Evolutionary conservation across 2,797 vertebrate species (phyloP).

Genomic region (Poeciliopsis presidionis): DNA sequence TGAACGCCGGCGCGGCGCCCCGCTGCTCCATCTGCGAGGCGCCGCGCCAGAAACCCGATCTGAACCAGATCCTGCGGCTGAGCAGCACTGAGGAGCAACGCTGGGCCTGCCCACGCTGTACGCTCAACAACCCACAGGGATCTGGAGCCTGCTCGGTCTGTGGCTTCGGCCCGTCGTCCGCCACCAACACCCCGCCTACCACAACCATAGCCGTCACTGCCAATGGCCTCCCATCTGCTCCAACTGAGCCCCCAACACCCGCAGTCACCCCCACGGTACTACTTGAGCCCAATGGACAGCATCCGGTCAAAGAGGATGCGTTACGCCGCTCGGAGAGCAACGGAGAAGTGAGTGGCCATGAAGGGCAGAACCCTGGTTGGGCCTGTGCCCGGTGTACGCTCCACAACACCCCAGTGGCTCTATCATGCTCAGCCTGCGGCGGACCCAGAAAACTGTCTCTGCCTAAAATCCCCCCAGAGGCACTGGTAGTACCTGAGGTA

Average conservation of each 20-base stretch:
- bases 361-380: conserved; percentile 82
- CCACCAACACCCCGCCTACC: conserved; percentile 74
- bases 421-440: conserved; percentile 94
- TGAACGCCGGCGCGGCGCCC: conserved; percentile 89
- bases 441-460: conserved; percentile 94
- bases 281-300: conserved; percentile 70
- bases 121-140: conserved; percentile 91
- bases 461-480: conserved; percentile 96
- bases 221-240: conserved; percentile 78
- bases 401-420: conserved; percentile 90
- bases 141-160: conserved; percentile 91
- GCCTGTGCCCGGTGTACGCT: conserved; percentile 95
- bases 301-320: conserved; percentile 68
- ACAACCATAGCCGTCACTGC: conserved; percentile 68
- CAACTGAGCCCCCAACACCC: conserved; percentile 56
- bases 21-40: conserved; percentile 98
- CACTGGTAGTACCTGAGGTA: conserved; percentile 94
- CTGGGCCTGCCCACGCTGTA: conserved; percentile 94
- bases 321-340: conserved; percentile 74
- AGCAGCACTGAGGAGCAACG: conserved; percentile 91
- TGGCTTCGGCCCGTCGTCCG: conserved; percentile 83
- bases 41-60: conserved; percentile 93
- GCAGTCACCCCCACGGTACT: conserved; percentile 54
- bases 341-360: conserved; percentile 62
- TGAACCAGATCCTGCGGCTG: conserved; percentile 95